Evolutionary conservation across 2,888 invertebrate genomes (phyloP).

Genomic region (Ferrisia virgata): DNA sequence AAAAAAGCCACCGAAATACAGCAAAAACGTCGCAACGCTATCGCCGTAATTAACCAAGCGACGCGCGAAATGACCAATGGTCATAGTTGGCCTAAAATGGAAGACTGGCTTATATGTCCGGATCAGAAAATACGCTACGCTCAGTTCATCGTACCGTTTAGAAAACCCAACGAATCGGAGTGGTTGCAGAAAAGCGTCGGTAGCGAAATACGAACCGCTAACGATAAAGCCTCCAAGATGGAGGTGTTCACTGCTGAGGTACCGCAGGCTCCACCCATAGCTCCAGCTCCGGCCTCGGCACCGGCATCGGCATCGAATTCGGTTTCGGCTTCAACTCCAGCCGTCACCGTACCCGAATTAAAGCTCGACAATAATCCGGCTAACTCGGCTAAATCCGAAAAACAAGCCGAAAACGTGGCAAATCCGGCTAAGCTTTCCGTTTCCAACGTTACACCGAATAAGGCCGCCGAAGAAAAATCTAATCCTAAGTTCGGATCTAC

Average conservation of each 20-base stretch:
- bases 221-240: neutral
- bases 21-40: conserved; percentile 36
- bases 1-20: neutral
- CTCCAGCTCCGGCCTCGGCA: neutral
- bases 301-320: neutral
- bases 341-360: neutral
- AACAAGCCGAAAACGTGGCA: neutral
- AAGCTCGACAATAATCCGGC: neutral
- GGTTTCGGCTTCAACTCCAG: neutral
- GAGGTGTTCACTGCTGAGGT: neutral
- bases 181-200: conserved; percentile 16
- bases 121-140: conserved; percentile 40
- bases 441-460: neutral
- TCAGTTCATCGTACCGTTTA: conserved; percentile 14
- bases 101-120: conserved; percentile 36
- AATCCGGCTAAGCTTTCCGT: neutral
- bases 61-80: conserved; percentile 40
- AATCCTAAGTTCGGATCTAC: neutral
- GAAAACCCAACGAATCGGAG: neutral
- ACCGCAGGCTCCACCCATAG: no score
- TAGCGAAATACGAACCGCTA: neutral
- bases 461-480: neutral
- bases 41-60: conserved; percentile 32
- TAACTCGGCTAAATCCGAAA: neutral
- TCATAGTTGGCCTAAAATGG: conserved; percentile 21